Percentiles rank a stretch among this genome's conserved stretches.
Conservation (phyloP, 92 coral and sea anemone species). For the Epizoanthus stellaris region DNA sequence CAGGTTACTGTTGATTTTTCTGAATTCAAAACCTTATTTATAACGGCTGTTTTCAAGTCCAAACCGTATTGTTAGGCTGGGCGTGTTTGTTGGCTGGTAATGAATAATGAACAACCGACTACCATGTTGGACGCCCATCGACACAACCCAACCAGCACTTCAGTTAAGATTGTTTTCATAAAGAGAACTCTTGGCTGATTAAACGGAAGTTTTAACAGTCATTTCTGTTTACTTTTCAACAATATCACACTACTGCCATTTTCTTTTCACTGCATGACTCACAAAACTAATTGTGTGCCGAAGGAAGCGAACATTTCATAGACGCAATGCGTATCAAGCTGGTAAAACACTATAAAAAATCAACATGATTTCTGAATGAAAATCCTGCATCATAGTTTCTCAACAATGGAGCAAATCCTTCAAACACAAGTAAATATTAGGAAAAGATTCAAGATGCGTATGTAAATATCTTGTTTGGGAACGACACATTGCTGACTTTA, state of each 20-base stretch:
- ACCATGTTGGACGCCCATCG: constrained; percentile 34
- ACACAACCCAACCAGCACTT: constrained; percentile 7
- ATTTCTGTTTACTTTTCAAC: constrained; percentile 23
- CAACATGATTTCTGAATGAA: not conserved
- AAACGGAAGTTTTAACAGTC: constrained; percentile 40
- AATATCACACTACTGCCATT: not conserved
- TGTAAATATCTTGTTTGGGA: not conserved
- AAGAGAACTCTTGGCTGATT: constrained; percentile 38
- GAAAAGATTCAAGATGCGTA: not conserved
- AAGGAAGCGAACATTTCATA: constrained; percentile 16
- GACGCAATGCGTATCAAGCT: not conserved
- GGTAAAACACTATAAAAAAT: not conserved
- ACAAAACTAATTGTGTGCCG: constrained; percentile 11
- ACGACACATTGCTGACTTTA: constrained; percentile 14
- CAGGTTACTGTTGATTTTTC: not conserved
- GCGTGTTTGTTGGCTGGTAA: constrained; percentile 38
- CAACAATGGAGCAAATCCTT: not conserved
- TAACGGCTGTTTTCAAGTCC: constrained; percentile 25
- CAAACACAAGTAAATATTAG: not conserved
- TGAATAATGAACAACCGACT: constrained; percentile 33
- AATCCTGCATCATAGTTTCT: not conserved
- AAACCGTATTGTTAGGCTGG: constrained; percentile 32
- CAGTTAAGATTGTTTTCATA: constrained; percentile 23
- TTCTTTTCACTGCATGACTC: constrained; percentile 33
- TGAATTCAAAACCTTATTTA: not conserved